A percentile compares a stretch with the other conserved stretches of the same genome.
phyloP scores from a whole-genome alignment of 2,113 vertebrate species.

The Mesoclemmys tuberculata region DNA sequence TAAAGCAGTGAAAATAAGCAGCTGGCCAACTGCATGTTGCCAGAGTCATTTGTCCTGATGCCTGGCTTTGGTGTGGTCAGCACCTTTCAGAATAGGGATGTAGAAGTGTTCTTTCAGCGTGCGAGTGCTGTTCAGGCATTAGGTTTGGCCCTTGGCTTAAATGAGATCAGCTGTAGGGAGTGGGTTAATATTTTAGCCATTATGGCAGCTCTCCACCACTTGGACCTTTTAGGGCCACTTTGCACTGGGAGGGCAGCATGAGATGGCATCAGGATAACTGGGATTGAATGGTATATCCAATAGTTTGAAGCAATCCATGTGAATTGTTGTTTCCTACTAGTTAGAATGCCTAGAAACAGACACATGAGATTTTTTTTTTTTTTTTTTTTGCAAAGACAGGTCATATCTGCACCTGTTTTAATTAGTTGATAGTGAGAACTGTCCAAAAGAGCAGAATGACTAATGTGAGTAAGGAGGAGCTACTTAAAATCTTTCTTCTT shows the following conservation, averaged over 20 bases:
- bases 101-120: fast-evolving
- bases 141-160: too few relatives aligned
- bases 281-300: background rate
- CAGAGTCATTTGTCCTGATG: fast-evolving
- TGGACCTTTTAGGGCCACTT: background rate
- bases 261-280: background rate
- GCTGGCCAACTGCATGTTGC: background rate
- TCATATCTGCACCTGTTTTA: background rate
- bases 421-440: background rate
- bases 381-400: background rate
- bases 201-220: background rate
- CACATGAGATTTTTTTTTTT: background rate
- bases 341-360: background rate
- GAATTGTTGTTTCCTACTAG: background rate
- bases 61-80: background rate
- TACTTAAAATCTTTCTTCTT: background rate
- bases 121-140: too few relatives aligned
- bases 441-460: background rate
- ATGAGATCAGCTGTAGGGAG: background rate
- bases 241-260: background rate
- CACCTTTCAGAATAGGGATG: background rate
- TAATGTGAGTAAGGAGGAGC: background rate
- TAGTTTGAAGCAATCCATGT: background rate
- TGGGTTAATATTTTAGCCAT: background rate
- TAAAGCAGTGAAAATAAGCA: background rate